A percentile compares a stretch with the other conserved stretches of the same genome.
Conservation (phyloP, 2,888 invertebrate species). For the Caprella mutica region DNA sequence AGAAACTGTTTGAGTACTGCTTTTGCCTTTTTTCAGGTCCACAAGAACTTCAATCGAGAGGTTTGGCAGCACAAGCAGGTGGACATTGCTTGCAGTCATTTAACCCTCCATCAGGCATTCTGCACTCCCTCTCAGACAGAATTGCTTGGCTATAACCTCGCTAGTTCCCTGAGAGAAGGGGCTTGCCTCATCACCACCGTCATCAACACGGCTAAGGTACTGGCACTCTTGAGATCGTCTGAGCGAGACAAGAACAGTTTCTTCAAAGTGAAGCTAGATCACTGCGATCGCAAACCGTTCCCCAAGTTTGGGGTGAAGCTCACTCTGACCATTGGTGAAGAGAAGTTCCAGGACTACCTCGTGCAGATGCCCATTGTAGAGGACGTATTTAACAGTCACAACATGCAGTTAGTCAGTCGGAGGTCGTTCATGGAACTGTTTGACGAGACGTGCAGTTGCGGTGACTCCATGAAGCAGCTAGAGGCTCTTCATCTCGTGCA, state of each 20-base stretch:
- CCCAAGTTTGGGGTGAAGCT: background rate
- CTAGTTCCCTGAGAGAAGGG: conserved; percentile 3
- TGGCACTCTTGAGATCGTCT: background rate
- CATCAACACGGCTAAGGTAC: background rate
- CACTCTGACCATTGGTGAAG: conserved; percentile 1
- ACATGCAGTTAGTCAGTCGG: background rate
- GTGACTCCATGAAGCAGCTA: background rate
- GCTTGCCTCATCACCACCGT: background rate
- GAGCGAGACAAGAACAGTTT: background rate
- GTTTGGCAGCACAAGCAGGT: conserved; percentile 4
- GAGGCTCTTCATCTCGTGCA: background rate
- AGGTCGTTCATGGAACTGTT: background rate
- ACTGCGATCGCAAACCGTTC: background rate
- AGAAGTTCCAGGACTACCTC: background rate
- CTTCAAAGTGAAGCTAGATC: background rate
- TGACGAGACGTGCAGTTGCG: conserved; percentile 3
- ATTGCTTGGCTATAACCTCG: background rate
- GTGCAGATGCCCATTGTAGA: background rate
- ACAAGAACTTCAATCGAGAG: background rate
- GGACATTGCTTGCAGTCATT: conserved; percentile 2
- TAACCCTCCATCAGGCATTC: background rate
- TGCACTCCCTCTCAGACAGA: background rate
- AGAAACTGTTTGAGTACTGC: no score
- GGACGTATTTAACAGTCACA: background rate
- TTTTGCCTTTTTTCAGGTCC: no score